phyloP scores from a whole-genome alignment of 2,113 vertebrate species.

The Pseudopipra pipra region DNA sequence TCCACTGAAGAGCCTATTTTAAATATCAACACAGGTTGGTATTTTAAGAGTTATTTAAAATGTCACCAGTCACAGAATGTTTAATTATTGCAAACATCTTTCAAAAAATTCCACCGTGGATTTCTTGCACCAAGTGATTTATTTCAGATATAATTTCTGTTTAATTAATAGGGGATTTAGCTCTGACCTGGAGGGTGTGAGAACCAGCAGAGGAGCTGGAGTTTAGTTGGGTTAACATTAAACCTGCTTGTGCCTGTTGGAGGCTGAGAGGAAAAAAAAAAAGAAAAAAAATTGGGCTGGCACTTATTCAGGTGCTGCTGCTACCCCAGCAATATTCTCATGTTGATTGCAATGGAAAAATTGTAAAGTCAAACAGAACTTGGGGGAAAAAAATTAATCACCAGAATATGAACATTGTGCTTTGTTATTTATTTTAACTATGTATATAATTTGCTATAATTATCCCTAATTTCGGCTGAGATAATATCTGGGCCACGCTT shows the following conservation, averaged over 20 bases:
- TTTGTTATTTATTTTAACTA: conserved; percentile 55
- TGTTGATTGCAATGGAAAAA: conserved; percentile 38
- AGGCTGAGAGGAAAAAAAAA: background rate
- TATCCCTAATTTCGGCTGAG: conserved; percentile 48
- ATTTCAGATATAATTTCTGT: conserved; percentile 79
- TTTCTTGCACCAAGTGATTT: conserved; percentile 74
- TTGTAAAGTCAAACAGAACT: conserved; percentile 48
- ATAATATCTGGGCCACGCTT: conserved; percentile 17
- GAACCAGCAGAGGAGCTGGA: conserved; percentile 63
- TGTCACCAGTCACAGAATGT: conserved; percentile 75
- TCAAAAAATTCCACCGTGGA: conserved; percentile 70
- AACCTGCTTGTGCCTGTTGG: conserved; percentile 68
- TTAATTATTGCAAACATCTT: conserved; percentile 80
- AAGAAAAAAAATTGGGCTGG: background rate
- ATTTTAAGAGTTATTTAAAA: conserved; percentile 79
- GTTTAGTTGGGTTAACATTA: conserved; percentile 45
- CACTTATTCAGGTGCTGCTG: conserved; percentile 31
- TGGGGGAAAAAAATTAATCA: background rate
- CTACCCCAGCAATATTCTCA: conserved; percentile 7
- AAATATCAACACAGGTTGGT: conserved; percentile 66
- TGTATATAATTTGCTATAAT: conserved; percentile 53
- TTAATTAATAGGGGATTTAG: conserved; percentile 83
- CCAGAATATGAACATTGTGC: conserved; percentile 8
- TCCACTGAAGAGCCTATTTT: conserved; percentile 49
- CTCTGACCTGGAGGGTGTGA: conserved; percentile 75